Evolutionary conservation across 2,113 vertebrate species (phyloP), one percentile per base, ranked within the genome.

Genomic region (Naja naja): DNA sequence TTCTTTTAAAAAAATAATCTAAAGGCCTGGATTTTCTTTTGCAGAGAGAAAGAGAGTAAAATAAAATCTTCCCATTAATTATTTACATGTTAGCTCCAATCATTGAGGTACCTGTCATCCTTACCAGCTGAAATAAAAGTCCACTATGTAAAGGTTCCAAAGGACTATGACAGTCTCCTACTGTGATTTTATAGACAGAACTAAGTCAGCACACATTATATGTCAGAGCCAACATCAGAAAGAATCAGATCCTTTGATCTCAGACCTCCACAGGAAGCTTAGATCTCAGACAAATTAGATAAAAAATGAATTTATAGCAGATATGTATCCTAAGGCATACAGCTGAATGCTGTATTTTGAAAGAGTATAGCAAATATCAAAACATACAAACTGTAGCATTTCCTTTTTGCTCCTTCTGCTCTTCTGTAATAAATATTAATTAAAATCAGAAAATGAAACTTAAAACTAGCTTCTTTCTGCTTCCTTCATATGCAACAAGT

Each of bases 271-370:
- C 98, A 98, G 98, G 98, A 99, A 99, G 98, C 98, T 98, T 97
- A 98, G 98, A 99, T 99, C 98, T 99, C 98, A 98, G 98, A 98
- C 98, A 99, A 99, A 99, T 98, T 98, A 98, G 98, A 98, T 98
- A 98, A 98, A 99, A 99, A 99, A 99, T 99, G 98, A 99, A 99
- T 99, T 99, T 99, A 98, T 97, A 98, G 97, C 97, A 98, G 97
- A 97, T 98, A 98, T 91, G 97, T 98, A 90, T 98, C 98, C 98
- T 94, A 96, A 98, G 98, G 98, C 98, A 90, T 92, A 97, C 96
- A 94, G 96, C 95, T 97, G 98, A 98, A 97, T 4, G 93, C 95
- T 96, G 97, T 97, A 96, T 96, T 97, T 98, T 97, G 96, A 97
- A 96, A 95, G 95, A 98, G 96, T 91, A 95, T 93, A 96, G 96